Percentiles rank a stretch among this genome's conserved stretches.
These are phyloP conservation scores for Cyclura pinguis DNA, from an alignment of 2,797 vertebrate species.

Conservation along the genomic window DNA sequence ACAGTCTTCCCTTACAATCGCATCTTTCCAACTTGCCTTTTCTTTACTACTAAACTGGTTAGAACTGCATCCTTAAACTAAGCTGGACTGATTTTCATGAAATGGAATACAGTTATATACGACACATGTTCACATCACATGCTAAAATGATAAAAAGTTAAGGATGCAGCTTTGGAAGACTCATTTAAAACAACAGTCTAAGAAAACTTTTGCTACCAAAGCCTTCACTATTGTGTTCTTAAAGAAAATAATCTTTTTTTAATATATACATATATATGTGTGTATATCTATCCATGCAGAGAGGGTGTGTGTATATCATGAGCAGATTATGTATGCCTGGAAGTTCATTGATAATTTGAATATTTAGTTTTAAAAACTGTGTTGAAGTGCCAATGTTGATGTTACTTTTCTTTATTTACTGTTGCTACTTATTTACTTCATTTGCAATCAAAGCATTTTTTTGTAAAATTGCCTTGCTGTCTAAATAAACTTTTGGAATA, in stretches of 20 bases:
- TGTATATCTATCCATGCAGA: slow-evolving; percentile 66
- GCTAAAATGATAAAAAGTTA: slow-evolving; percentile 51
- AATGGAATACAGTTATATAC: background rate
- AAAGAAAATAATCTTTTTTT: slow-evolving; percentile 60
- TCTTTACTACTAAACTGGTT: slow-evolving; percentile 43
- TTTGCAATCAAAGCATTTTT: slow-evolving; percentile 59
- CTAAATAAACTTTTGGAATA: slow-evolving; percentile 78
- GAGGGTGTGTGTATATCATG: slow-evolving; percentile 68
- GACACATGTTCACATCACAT: slow-evolving; percentile 41
- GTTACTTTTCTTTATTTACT: slow-evolving; percentile 47
- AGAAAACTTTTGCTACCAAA: slow-evolving; percentile 80
- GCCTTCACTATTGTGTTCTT: slow-evolving; percentile 70
- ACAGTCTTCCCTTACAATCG: slow-evolving; percentile 49
- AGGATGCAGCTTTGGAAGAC: slow-evolving; percentile 71
- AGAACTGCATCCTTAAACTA: slow-evolving; percentile 68
- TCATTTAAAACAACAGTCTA: slow-evolving; percentile 67
- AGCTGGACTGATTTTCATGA: slow-evolving; percentile 52
- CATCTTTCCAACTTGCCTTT: slow-evolving; percentile 47
- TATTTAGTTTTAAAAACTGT: slow-evolving; percentile 58
- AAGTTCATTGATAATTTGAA: slow-evolving; percentile 62
- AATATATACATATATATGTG: slow-evolving; percentile 50
- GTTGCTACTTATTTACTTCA: slow-evolving; percentile 63
- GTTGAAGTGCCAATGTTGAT: slow-evolving; percentile 66
- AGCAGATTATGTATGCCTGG: slow-evolving; percentile 55
- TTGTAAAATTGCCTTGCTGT: slow-evolving; percentile 70